Evolutionary conservation across 2,113 vertebrate genomes (phyloP).

Genomic region (Ameiurus melas): DNA sequence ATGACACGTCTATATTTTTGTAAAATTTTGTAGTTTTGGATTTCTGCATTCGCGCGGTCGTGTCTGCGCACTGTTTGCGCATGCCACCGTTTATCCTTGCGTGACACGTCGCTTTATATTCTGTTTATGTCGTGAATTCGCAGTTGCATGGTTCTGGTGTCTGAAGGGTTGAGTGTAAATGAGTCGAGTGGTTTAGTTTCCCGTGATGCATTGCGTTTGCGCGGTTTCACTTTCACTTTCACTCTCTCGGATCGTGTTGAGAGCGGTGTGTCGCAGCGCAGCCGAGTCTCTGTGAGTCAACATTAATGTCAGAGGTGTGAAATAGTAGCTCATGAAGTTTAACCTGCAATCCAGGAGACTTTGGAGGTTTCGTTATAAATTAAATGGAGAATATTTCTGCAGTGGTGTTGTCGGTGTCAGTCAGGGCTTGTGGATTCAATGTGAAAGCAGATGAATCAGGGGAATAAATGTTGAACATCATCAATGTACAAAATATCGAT

Average conservation of each 20-base stretch:
- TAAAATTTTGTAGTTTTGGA: too few species aligned
- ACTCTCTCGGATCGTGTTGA: background rate
- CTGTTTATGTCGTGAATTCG: background rate
- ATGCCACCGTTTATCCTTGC: background rate
- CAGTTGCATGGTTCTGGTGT: background rate
- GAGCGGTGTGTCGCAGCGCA: background rate
- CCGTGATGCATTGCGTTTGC: slow-evolving; percentile 34
- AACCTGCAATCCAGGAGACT: background rate
- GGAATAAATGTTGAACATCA: background rate
- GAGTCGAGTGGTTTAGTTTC: background rate
- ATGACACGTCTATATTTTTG: too few species aligned
- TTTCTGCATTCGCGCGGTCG: background rate
- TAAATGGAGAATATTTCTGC: background rate
- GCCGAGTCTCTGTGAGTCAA: background rate
- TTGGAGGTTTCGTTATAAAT: background rate
- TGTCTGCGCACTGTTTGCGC: background rate
- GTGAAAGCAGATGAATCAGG: background rate
- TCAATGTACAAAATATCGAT: background rate
- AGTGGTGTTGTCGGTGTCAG: background rate
- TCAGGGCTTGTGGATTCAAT: background rate
- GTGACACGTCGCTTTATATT: background rate
- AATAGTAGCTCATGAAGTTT: background rate
- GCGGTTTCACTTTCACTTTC: slow-evolving; percentile 53
- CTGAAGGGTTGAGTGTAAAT: background rate
- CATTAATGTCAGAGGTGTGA: background rate